A percentile compares a stretch with the other conserved stretches of the same genome.
These are phyloP conservation scores for Hestina assimilis DNA, from an alignment of 1,140 invertebrate genomes.

Conservation along the genomic window DNA sequence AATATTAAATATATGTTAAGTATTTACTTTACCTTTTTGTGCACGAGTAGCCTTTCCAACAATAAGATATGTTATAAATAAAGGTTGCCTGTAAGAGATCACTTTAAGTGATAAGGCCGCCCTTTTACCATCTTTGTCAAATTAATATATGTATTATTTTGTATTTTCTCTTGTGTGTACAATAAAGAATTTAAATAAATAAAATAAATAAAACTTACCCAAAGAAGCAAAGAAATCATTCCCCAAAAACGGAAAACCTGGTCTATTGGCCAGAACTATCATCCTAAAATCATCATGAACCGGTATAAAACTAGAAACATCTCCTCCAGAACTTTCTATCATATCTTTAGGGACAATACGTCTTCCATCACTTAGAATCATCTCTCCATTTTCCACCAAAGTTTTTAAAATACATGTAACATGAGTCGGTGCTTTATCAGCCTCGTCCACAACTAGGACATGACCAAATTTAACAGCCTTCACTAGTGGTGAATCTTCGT, in stretches of 20 bases:
- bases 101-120: too few relatives aligned
- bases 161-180: too few relatives aligned
- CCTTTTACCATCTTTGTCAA: too few relatives aligned
- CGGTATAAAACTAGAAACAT: conserved; percentile 80
- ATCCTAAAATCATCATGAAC: conserved; percentile 93
- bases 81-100: too few relatives aligned
- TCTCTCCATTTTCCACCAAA: conserved; percentile 95
- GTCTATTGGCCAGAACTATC: conserved; percentile 96
- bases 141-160: too few relatives aligned
- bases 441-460: conserved; percentile 96
- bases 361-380: conserved; percentile 96
- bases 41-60: too few relatives aligned
- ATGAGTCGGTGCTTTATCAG: conserved; percentile 97
- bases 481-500: conserved; percentile 96
- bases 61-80: too few relatives aligned
- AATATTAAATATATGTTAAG: too few relatives aligned
- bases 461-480: conserved; percentile 93
- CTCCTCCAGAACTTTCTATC: conserved; percentile 57
- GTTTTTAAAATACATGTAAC: conserved; percentile 98
- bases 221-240: conserved; percentile 96
- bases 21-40: too few relatives aligned
- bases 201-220: conserved; percentile 43
- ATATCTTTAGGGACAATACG: conserved; percentile 85
- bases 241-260: conserved; percentile 98
- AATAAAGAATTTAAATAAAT: neutral